Conservation (phyloP, 2,113 vertebrate species). For the Amazona vittata region DNA sequence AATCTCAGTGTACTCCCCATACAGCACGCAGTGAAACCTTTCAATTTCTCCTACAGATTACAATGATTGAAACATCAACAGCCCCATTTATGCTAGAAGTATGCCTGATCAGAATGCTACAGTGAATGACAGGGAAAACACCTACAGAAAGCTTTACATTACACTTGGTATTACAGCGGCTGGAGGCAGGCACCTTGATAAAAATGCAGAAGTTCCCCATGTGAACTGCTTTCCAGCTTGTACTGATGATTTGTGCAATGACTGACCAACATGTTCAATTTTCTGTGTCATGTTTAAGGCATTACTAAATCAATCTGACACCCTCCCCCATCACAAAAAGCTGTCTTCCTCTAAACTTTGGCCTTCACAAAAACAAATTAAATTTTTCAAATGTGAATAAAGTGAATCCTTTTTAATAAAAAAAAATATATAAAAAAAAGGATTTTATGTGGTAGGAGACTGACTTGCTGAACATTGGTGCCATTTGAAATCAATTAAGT, state of each 20-base stretch:
- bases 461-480: not conserved
- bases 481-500: not conserved
- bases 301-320: not conserved
- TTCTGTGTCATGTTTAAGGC: not conserved
- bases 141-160: not conserved
- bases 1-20: rapidly evolving
- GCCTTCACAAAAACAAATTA: not conserved
- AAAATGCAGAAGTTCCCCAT: not conserved
- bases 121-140: not conserved
- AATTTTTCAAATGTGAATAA: not conserved
- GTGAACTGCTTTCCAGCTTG: not conserved
- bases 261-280: not conserved
- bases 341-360: not conserved
- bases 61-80: not conserved
- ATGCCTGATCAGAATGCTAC: not conserved
- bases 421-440: not conserved
- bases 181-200: not conserved
- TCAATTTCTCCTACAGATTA: not conserved
- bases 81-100: not conserved
- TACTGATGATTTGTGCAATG: not conserved
- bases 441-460: not conserved
- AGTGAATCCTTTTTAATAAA: not conserved
- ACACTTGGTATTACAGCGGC: not conserved
- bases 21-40: not conserved
- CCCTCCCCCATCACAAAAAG: not conserved